A percentile compares a stretch with the other conserved stretches of the same genome.
phyloP scores from a whole-genome alignment of 2,797 vertebrate genomes.

The Diceros bicornis region DNA sequence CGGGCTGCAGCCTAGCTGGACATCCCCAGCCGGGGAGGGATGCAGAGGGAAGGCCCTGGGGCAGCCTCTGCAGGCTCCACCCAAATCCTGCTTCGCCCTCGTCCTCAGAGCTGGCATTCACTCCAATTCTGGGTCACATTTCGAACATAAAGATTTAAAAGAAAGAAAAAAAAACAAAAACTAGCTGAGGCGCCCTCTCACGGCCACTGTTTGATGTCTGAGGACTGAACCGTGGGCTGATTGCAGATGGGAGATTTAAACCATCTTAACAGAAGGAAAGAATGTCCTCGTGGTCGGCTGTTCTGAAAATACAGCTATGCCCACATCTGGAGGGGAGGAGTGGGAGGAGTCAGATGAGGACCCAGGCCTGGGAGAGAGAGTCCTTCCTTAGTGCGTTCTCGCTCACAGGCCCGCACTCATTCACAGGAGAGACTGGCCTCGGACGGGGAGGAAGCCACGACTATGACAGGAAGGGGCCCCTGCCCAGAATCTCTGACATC shows the following conservation, averaged over 20 bases:
- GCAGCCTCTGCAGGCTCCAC: not conserved
- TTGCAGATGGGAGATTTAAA: constrained; percentile 22
- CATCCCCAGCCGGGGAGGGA: no score
- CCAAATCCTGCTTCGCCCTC: not conserved
- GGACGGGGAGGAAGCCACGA: no score
- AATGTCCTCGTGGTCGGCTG: constrained; percentile 59
- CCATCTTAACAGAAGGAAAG: constrained; percentile 72
- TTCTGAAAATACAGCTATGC: constrained; percentile 72
- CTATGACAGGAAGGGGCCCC: no score
- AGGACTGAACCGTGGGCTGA: constrained; percentile 38
- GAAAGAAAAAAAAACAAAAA: not conserved
- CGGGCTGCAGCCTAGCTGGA: not conserved
- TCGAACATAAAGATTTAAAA: constrained; percentile 55
- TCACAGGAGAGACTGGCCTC: no score
- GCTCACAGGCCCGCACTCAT: no score
- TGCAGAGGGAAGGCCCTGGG: not conserved
- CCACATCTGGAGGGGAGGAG: constrained; percentile 69
- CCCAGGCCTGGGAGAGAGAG: no score
- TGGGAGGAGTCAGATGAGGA: not conserved
- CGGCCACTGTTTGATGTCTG: constrained; percentile 68
- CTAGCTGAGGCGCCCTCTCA: not conserved
- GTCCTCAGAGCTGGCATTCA: not conserved
- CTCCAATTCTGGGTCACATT: constrained; percentile 66
- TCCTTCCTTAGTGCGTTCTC: no score
- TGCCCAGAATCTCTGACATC: no score